phyloP scores from a whole-genome alignment of 2,113 vertebrate genomes.

The Elephantulus edwardii region DNA sequence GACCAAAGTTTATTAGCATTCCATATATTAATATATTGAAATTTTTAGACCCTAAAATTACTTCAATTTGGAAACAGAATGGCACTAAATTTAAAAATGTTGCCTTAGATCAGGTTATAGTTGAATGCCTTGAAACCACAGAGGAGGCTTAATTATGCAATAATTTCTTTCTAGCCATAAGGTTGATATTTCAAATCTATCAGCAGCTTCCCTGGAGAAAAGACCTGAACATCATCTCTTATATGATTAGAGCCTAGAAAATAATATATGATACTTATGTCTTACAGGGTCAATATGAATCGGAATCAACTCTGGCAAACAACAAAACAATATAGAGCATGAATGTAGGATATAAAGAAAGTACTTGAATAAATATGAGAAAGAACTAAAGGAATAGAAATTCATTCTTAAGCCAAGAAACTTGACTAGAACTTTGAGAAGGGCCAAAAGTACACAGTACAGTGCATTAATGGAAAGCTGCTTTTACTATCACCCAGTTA shows the following conservation, averaged over 20 bases:
- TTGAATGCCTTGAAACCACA: neutral
- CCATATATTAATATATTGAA: neutral
- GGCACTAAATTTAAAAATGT: neutral
- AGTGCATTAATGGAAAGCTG: neutral
- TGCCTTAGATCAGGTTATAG: neutral
- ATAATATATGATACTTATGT: too few relatives aligned
- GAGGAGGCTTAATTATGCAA: neutral
- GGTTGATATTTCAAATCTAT: neutral
- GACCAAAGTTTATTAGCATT: neutral
- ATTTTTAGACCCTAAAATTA: neutral
- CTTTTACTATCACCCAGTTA: neutral
- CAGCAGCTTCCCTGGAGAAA: neutral
- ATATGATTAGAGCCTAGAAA: neutral
- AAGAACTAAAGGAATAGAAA: conserved; percentile 21
- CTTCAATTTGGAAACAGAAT: neutral
- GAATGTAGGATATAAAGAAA: neutral
- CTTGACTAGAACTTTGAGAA: neutral
- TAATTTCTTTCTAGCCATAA: neutral
- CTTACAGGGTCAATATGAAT: neutral
- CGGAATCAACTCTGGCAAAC: neutral
- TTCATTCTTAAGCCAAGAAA: neutral
- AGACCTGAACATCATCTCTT: neutral
- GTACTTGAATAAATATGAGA: neutral
- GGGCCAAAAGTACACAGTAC: neutral
- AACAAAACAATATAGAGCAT: neutral